Evolutionary conservation across 92 coral and sea anemone genomes (phyloP), one percentile per base, ranked within the genome.

Genomic region (Porites evermanni): DNA sequence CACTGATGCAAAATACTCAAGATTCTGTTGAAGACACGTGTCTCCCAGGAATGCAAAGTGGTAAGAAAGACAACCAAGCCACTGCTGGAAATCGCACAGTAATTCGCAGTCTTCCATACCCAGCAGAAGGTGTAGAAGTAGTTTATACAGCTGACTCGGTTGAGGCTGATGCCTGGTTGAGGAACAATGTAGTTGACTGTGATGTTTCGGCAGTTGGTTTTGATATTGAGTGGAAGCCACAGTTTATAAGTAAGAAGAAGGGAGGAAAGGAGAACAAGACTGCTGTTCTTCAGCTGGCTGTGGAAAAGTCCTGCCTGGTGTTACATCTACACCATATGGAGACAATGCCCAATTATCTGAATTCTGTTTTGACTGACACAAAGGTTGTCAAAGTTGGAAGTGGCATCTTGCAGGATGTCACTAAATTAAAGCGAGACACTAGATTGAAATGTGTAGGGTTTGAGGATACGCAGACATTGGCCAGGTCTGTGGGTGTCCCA

Each of bases 191-290:
- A 21, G 84, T 87, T 75, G 91, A 92, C 75, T 67, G 73, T 32
- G 85, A 89, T 16, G 89, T 84, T 7, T 8, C 18, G 6, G 96
- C 93, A 17, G 66, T 96, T 47, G 98, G 98, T 79, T 89, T 96
- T 16, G 98, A 96, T 53, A 96, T 96, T 47, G 98, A 94, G 75
- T 96, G 98, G 98, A 96, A 86, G 65, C 98, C 98, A 2, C 98
- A 96, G 91, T 93, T 94, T 84, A 17, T 79, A 20, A 85, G 88
- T 54, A 96, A 93, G 88, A 94, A 93, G 89, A 24, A 82, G 5
- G 98, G 98, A n/a, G 98, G 98, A 66, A 88, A 70, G 12, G 95
- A 91, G 75, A 91, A 94, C 86, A 92, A 88, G 82, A 92, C 98
- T 18, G 98, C 98, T 20, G 98, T 94, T 32, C 24, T 96, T 51